Evolutionary conservation across 1,140 invertebrate genomes (phyloP), one percentile per base, ranked within the genome.

Genomic region (Meloidogyne hapla): DNA sequence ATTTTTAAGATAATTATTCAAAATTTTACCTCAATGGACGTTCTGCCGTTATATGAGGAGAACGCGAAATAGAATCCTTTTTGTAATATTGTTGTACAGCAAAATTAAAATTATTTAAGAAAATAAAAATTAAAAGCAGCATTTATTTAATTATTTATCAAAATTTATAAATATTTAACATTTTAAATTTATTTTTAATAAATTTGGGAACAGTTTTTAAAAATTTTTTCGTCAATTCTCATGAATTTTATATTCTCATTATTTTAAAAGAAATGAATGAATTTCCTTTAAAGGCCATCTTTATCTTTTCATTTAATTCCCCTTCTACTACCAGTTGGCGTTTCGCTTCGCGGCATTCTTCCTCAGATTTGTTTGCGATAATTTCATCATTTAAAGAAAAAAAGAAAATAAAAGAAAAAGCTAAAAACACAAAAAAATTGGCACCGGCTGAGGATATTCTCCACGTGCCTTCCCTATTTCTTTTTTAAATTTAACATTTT

Each of bases 1-100:
- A n/a, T n/a, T n/a, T n/a, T n/a, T n/a, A n/a, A n/a, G n/a, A n/a
- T n/a, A n/a, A n/a, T n/a, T n/a, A n/a, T n/a, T n/a, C n/a, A n/a
- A n/a, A 18, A 48, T 48, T 48, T 0, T 0, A n/a, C 45, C n/a
- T 10, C 38, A 73, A 38, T 3, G 71, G 71, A 28, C 71, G 71
- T n/a, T 73, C 71, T n/a, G 45, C 56, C 5, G 40, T 61, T 25
- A 73, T 73, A 6, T 56, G 18, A 8, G 48, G 48, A n/a, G 48
- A n/a, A 56, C 33, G 33, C 9, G 33, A 33, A 33, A 6, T 33
- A 33, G 9, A 33, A 33, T 33, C 33, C 9, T 56, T n/a, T 56
- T 56, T 56, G n/a, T 56, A n/a, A 56, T 56, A 56, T 6, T 8
- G 48, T 5, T 56, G 48, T 21, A 18, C 1, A 1, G 18, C 6